phyloP scores from a whole-genome alignment of 92 coral and sea anemone genomes.

The Porites divaricata region DNA sequence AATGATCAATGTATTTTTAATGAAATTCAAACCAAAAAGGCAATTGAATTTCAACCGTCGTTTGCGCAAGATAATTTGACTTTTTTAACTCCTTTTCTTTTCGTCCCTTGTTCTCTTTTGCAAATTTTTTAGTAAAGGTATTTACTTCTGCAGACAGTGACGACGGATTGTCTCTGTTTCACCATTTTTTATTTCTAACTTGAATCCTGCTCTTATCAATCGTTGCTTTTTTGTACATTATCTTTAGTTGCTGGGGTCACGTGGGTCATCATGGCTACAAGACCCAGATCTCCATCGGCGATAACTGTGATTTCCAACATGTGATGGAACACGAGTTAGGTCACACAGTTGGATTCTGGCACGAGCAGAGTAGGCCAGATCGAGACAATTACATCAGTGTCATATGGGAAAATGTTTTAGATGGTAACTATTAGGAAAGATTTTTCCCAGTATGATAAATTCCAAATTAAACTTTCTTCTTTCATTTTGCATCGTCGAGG shows the following conservation, averaged over 20 bases:
- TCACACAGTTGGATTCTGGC: conserved; percentile 87
- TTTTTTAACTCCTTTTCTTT: too few species aligned
- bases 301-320: conserved; percentile 83
- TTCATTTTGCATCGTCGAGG: too few species aligned
- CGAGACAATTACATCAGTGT: conserved; percentile 67
- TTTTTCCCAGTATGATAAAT: too few species aligned
- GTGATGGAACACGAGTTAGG: conserved; percentile 87
- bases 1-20: too few species aligned
- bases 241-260: conserved; percentile 78
- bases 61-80: too few species aligned
- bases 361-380: conserved; percentile 83
- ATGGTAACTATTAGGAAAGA: conserved; percentile 31
- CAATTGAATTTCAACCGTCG: too few species aligned
- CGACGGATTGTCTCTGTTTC: background rate
- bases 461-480: too few species aligned
- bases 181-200: background rate
- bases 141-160: too few species aligned
- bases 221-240: background rate
- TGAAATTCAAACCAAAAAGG: too few species aligned
- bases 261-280: conserved; percentile 75
- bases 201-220: background rate
- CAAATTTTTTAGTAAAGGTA: too few species aligned
- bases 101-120: too few species aligned
- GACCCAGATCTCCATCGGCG: conserved; percentile 85
- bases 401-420: conserved; percentile 63